Evolutionary conservation across 2,797 vertebrate genomes (phyloP).

Genomic region (Lophius americanus): DNA sequence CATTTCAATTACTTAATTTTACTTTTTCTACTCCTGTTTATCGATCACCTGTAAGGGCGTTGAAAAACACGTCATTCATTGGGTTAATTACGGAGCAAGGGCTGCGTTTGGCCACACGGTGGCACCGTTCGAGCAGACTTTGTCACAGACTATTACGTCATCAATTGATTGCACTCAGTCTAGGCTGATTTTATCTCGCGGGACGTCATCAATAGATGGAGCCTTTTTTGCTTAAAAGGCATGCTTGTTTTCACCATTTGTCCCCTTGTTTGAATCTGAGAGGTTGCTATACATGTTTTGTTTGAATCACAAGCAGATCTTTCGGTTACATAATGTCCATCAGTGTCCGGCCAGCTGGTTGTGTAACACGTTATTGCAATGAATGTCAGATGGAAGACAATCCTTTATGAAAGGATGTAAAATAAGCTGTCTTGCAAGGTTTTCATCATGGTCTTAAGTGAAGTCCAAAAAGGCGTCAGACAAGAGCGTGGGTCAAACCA

Average conservation of each 20-base stretch:
- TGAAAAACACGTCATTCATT: too few relatives aligned
- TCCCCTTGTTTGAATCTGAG: conserved; percentile 3
- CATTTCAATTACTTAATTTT: too few relatives aligned
- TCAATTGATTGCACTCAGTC: conserved; percentile 23
- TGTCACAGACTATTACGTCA: conserved; percentile 41
- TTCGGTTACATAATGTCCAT: conserved; percentile 62
- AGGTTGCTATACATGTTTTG: background rate
- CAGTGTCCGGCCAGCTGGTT: conserved; percentile 53
- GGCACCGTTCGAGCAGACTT: conserved; percentile 57
- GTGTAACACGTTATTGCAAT: conserved; percentile 55
- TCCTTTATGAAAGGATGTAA: background rate
- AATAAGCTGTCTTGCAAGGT: background rate
- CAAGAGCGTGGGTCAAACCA: background rate
- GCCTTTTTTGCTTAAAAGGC: conserved; percentile 9
- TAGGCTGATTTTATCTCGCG: conserved; percentile 34
- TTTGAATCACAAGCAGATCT: conserved; percentile 4
- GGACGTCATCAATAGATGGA: conserved; percentile 6
- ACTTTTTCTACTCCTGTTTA: background rate
- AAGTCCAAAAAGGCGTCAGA: background rate
- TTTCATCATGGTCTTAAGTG: background rate
- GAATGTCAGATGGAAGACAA: conserved; percentile 14
- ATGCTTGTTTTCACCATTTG: conserved; percentile 8
- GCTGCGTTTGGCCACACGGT: conserved; percentile 45
- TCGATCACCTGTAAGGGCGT: too few relatives aligned
- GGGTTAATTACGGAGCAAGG: background rate